These are phyloP conservation scores for Troilus luridus DNA, from an alignment of 2,888 invertebrate species.

Conservation along the genomic window DNA sequence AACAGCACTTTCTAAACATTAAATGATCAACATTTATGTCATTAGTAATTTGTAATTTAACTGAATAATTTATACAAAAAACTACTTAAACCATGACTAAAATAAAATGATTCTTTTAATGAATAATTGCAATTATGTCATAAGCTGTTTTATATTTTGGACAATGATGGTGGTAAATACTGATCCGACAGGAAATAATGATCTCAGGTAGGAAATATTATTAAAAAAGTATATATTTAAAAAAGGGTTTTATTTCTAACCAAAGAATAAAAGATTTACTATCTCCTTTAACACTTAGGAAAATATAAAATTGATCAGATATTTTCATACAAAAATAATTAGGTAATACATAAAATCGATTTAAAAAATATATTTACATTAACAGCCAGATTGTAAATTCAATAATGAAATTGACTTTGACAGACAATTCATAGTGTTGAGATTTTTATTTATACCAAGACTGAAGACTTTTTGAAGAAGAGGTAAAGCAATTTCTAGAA, in stretches of 20 bases:
- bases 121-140: not conserved
- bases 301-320: not conserved
- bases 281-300: not conserved
- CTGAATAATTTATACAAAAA: not conserved
- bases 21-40: not conserved
- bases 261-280: not conserved
- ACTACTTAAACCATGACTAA: not conserved
- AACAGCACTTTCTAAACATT: not conserved
- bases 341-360: not conserved
- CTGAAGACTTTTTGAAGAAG: conserved; percentile 86
- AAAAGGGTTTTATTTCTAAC: not conserved
- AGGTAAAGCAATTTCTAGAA: conserved; percentile 82
- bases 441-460: conserved; percentile 83
- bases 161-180: not conserved
- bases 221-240: not conserved
- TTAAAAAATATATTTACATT: conserved; percentile 22
- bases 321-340: conserved; percentile 18
- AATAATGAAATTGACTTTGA: conserved; percentile 85
- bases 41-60: not conserved
- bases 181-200: not conserved
- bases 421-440: conserved; percentile 83
- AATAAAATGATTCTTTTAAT: not conserved
- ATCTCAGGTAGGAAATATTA: not conserved
- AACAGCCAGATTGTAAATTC: conserved; percentile 85
- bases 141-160: not conserved